Evolutionary conservation across 1,140 invertebrate species (phyloP), one percentile per base, ranked within the genome.

Genomic region (Drosophila elegans): DNA sequence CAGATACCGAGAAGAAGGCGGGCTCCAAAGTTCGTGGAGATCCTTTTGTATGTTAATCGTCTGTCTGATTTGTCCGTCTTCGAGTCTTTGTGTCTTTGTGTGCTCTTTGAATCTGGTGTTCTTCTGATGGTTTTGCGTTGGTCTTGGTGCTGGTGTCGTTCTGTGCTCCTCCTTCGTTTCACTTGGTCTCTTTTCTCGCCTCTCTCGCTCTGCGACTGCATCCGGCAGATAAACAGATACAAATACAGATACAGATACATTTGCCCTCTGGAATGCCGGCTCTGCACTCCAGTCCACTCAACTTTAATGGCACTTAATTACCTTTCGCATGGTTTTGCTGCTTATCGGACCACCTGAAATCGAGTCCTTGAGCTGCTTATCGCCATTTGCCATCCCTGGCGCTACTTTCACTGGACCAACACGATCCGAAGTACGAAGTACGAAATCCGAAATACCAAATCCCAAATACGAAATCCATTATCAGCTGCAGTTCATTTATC

Each of bases 11-110:
- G 29, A 55, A 88, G 82, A 79, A 88, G 83, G 83, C 83, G 83
- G 67, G 84, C 80, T 88, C 84, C 84, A 88, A 88, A 89, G 68
- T 62, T 62, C 68, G 64, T 55, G 44, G 56, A 89, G 77, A 88
- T 88, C 84, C 84, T 88, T 88, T 88, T 88, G 84, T 88, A 88
- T 88, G 84, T 88, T 88, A 88, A 88, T 88, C 84, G 84, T 74
- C 54, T 62, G 46, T 67, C 67, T 52, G 62, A 45, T 68, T 44
- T 64, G 78, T 73, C 53, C 49, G 56, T 81, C 51, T 78, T 60
- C 75, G 57, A 74, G 59, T 21, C 16, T 32, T 6, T 6, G 29
- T 32, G 29, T 78, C 42, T 82, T 38, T 57, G 71, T 57, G 42
- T 67, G 48, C 36, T 68, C 46, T 34, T 45, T 34, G 25, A 13